Evolutionary conservation across 2,797 vertebrate species (phyloP).

Genomic region (Chlorospingus semifuscus): DNA sequence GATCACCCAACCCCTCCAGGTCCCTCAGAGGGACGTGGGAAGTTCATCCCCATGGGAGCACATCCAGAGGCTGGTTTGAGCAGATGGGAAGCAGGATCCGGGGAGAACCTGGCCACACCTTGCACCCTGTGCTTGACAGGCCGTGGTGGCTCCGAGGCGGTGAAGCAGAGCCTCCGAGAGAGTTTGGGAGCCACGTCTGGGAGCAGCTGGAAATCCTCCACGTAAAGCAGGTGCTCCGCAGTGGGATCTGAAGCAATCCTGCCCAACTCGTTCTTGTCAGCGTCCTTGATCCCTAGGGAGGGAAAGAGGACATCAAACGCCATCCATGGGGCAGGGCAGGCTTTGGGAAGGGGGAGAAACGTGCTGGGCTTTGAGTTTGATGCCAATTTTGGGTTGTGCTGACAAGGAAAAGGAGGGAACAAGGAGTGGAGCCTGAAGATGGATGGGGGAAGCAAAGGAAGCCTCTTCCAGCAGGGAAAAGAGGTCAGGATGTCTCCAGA

Average conservation of each 20-base stretch:
- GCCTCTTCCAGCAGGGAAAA: neutral
- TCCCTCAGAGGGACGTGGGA: neutral
- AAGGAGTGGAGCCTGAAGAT: neutral
- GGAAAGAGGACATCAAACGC: neutral
- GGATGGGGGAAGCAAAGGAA: neutral
- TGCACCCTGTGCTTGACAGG: conserved; percentile 69
- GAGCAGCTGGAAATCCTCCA: conserved; percentile 75
- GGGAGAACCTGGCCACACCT: conserved; percentile 46
- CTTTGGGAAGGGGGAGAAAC: neutral
- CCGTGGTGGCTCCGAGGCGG: conserved; percentile 84
- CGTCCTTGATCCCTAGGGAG: conserved; percentile 77
- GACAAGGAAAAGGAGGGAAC: neutral
- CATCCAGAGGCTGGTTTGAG: neutral
- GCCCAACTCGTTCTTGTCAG: conserved; percentile 78
- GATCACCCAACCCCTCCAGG: neutral
- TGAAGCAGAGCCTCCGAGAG: conserved; percentile 84
- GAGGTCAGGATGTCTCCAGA: neutral
- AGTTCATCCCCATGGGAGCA: neutral
- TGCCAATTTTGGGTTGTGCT: neutral
- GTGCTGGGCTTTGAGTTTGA: neutral
- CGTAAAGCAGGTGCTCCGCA: conserved; percentile 80
- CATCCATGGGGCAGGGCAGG: neutral
- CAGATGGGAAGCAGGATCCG: neutral
- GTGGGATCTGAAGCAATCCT: conserved; percentile 80
- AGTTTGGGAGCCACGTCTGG: conserved; percentile 77